Conservation (phyloP, 2,113 vertebrate genomes). For the Antennarius striatus region DNA sequence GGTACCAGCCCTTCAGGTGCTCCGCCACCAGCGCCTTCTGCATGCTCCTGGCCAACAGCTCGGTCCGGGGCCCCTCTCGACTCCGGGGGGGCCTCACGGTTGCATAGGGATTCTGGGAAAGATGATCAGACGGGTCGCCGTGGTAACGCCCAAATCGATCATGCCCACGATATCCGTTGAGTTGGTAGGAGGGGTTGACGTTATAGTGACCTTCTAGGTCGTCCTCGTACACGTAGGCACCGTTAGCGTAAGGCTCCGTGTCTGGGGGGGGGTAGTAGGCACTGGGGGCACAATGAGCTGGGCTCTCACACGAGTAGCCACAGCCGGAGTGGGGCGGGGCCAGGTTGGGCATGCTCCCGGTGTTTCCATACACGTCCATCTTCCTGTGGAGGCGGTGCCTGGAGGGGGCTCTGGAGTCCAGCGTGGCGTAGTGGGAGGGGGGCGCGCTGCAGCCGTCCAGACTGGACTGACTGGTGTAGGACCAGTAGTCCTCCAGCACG, state of each 20-base stretch:
- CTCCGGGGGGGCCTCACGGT: conserved; percentile 88
- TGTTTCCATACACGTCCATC: conserved; percentile 84
- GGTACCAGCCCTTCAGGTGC: conserved; percentile 95
- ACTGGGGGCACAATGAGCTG: conserved; percentile 82
- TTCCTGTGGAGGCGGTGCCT: conserved; percentile 86
- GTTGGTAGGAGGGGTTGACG: conserved; percentile 89
- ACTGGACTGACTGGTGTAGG: conserved; percentile 93
- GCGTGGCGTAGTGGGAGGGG: conserved; percentile 81
- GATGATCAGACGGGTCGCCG: conserved; percentile 80
- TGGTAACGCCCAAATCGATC: conserved; percentile 86
- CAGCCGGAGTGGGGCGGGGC: conserved; percentile 83
- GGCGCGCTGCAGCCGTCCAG: conserved; percentile 82
- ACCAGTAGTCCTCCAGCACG: conserved; percentile 90
- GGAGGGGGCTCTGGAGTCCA: conserved; percentile 76
- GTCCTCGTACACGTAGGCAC: conserved; percentile 87
- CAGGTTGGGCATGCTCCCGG: conserved; percentile 96
- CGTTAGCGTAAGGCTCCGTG: conserved; percentile 81
- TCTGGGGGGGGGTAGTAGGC: conserved; percentile 84
- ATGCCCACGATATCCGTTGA: conserved; percentile 84
- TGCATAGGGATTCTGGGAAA: conserved; percentile 91
- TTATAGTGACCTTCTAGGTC: conserved; percentile 94
- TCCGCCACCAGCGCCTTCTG: conserved; percentile 95
- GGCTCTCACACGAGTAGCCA: conserved; percentile 79
- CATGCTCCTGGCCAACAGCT: conserved; percentile 94
- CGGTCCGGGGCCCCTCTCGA: conserved; percentile 82